Percentiles rank a stretch among this genome's conserved stretches.
Conservation (phyloP, 2,113 vertebrate genomes). For the Thalassoma bifasciatum region DNA sequence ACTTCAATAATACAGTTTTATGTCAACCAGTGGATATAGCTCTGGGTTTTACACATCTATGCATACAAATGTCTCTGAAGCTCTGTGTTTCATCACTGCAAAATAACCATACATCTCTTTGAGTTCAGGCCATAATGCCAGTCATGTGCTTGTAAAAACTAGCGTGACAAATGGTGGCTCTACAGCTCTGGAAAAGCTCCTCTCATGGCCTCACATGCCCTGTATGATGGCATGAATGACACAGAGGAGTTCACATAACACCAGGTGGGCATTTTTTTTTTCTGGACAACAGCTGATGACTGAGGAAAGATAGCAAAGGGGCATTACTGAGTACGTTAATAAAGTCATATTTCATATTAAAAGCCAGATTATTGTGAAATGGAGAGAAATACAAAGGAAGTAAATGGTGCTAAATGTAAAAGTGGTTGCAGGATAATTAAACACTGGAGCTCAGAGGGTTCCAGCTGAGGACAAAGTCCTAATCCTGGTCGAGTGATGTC, state of each 20-base stretch:
- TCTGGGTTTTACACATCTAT: neutral
- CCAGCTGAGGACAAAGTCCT: slow-evolving; percentile 58
- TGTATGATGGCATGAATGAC: slow-evolving; percentile 22
- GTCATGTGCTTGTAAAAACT: slow-evolving; percentile 36
- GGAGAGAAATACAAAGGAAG: neutral
- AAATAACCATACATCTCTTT: slow-evolving; percentile 33
- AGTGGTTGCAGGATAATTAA: slow-evolving; percentile 59
- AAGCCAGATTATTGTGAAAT: neutral
- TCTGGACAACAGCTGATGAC: slow-evolving; percentile 1
- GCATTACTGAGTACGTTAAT: neutral
- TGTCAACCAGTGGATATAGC: neutral
- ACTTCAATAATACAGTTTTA: neutral
- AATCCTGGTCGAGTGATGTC: slow-evolving; percentile 71
- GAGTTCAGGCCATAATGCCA: slow-evolving; percentile 40
- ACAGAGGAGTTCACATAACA: neutral
- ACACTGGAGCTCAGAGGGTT: slow-evolving; percentile 30
- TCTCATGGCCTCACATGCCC: slow-evolving; percentile 29
- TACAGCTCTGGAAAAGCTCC: slow-evolving; percentile 15
- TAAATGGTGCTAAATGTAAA: slow-evolving; percentile 36
- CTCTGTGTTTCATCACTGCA: neutral
- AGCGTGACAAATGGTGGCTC: slow-evolving; percentile 42
- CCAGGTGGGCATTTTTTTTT: slow-evolving; percentile 6
- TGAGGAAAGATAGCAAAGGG: neutral
- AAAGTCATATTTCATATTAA: neutral
- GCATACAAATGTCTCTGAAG: slow-evolving; percentile 18